phyloP scores from a whole-genome alignment of 2,113 vertebrate species.

The Scalopus aquaticus region DNA sequence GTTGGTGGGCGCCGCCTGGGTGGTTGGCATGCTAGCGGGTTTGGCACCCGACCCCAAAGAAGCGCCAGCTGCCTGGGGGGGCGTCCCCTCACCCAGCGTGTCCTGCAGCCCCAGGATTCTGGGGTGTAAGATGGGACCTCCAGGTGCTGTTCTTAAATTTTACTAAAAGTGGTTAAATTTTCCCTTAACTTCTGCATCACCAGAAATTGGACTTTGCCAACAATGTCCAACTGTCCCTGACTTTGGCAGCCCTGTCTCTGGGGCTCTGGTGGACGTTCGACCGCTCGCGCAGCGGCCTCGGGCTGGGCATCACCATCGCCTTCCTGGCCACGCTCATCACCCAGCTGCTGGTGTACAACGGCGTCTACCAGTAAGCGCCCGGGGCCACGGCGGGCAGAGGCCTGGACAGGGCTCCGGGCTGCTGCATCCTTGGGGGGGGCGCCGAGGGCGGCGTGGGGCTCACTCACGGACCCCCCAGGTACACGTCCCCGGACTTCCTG shows the following conservation, averaged over 20 bases:
- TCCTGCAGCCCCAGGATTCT: too few relatives aligned
- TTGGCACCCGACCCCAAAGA: too few relatives aligned
- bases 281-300: conserved; percentile 90
- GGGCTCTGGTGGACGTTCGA: conserved; percentile 92
- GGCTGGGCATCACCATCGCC: conserved; percentile 90
- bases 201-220: conserved; percentile 92
- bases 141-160: too few relatives aligned
- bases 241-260: conserved; percentile 88
- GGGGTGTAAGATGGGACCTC: too few relatives aligned
- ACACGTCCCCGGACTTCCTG: conserved; percentile 96
- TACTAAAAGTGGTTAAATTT: background rate
- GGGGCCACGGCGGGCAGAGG: background rate
- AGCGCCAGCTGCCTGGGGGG: too few relatives aligned
- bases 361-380: conserved; percentile 89
- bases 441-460: too few relatives aligned
- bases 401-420: too few relatives aligned
- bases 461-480: conserved; percentile 85
- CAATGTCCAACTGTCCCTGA: conserved; percentile 89
- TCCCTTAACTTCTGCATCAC: conserved; percentile 81
- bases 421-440: too few relatives aligned
- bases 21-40: too few relatives aligned
- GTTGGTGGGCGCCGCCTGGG: too few relatives aligned
- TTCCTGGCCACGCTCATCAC: conserved; percentile 90
- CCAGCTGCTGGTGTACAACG: conserved; percentile 90
- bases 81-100: too few relatives aligned